Conservation (phyloP, 2,113 vertebrate genomes). For the Menidia beryllina region DNA sequence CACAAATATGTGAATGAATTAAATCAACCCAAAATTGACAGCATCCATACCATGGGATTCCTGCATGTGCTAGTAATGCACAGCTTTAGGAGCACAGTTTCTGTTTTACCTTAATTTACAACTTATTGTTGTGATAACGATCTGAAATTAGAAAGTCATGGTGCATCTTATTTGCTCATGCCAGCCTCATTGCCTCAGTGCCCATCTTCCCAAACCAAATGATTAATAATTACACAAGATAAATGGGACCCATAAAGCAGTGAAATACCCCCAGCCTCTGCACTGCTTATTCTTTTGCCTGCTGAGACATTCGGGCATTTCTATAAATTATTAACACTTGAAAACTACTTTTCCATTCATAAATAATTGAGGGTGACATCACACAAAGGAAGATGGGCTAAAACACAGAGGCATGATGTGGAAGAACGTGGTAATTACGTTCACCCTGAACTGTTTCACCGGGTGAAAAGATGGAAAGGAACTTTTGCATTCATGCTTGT, state of each 20-base stretch:
- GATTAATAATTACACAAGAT: slow-evolving; percentile 75
- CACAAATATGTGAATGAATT: too few species aligned
- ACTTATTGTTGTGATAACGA: slow-evolving; percentile 27
- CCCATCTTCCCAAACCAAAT: slow-evolving; percentile 57
- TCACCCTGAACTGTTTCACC: slow-evolving; percentile 32
- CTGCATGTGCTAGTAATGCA: neutral
- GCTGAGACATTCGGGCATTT: slow-evolving; percentile 74
- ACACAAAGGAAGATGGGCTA: slow-evolving; percentile 68
- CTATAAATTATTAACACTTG: slow-evolving; percentile 86
- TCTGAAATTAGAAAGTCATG: slow-evolving; percentile 32
- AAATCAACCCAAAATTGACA: too few species aligned
- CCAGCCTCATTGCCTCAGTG: slow-evolving; percentile 13
- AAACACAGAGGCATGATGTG: slow-evolving; percentile 53
- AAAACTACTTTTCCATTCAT: slow-evolving; percentile 86
- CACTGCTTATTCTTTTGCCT: slow-evolving; percentile 81
- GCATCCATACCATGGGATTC: too few species aligned
- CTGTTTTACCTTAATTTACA: neutral
- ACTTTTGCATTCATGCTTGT: slow-evolving; percentile 34
- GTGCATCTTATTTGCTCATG: slow-evolving; percentile 29
- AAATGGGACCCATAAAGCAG: slow-evolving; percentile 80
- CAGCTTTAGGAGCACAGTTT: slow-evolving; percentile 1
- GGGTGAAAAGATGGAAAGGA: slow-evolving; percentile 24
- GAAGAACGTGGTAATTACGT: slow-evolving; percentile 61
- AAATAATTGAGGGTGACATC: slow-evolving; percentile 85
- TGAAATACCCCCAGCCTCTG: slow-evolving; percentile 73